Evolutionary conservation across 37 sponge, comb jelly and placozoan species (phyloP), one percentile per base, ranked within the genome.

Genomic region (Chondrosia reniformis): DNA sequence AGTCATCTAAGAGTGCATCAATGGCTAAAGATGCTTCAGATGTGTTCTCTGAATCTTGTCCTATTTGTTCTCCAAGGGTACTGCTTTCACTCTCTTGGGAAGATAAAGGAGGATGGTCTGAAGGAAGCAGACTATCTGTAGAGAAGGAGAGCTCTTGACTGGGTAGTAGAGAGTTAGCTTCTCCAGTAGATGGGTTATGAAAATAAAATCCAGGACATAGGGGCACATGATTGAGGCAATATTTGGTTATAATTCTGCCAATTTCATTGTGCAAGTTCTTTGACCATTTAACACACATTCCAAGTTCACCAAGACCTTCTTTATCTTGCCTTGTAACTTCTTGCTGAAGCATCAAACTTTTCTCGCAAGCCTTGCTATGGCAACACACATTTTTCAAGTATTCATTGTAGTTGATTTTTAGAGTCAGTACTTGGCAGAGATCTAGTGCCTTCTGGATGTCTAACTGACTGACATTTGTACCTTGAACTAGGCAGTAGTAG

Each of bases 151-250:
- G 19, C 72, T 40, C 41, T 28, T 28, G 6, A n/a, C n/a, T n/a
- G n/a, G n/a, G n/a, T n/a, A n/a, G n/a, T n/a, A n/a, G n/a, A n/a
- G n/a, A n/a, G n/a, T n/a, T n/a, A n/a, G n/a, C n/a, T 5, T 7
- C 61, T 19, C 28, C 61, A 7, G n/a, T 25, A 19, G n/a, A 13
- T 25, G n/a, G 22, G 41, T 69, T 24, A 6, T 69, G 42, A 24
- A n/a, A 40, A 44, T 69, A 69, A 7, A 64, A 64, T 8, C 44
- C 72, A 8, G 72, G 72, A 6, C 72, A 69, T 21, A 21, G 22
- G 4, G 72, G 4, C 44, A 69, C 42, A 7, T 34, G 43, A 69
- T 40, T 21, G 41, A 69, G 25, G 10, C 41, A n/a, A 44, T 40
- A 39, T 25, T 6, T 69, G 22, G 32, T 25, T 34, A 40, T 39